A percentile compares a stretch with the other conserved stretches of the same genome.
phyloP scores from a whole-genome alignment of 2,888 invertebrate species.

The Endotricha flammealis region DNA sequence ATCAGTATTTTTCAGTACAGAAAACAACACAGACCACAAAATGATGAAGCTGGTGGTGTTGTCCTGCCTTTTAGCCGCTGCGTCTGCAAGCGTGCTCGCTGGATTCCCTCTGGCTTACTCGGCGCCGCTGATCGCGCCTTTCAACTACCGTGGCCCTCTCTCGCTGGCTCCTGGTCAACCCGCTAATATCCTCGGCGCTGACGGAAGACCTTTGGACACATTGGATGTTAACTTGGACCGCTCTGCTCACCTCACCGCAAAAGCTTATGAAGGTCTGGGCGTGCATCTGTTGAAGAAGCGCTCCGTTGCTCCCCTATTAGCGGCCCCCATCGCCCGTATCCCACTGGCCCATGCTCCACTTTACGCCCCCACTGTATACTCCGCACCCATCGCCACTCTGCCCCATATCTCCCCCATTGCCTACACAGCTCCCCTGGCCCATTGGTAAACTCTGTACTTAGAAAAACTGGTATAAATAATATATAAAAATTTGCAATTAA shows the following conservation, averaged over 20 bases:
- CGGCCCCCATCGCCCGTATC: conserved; percentile 25
- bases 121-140: conserved; percentile 32
- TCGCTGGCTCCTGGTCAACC: conserved; percentile 67
- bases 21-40: conserved; percentile 66
- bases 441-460: conserved; percentile 26
- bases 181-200: conserved; percentile 58
- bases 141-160: conserved; percentile 58
- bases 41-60: conserved; percentile 80
- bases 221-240: conserved; percentile 67
- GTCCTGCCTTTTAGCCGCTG: conserved; percentile 79
- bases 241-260: conserved; percentile 58
- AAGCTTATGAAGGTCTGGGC: conserved; percentile 41
- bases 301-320: conserved; percentile 31
- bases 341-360: conserved; percentile 30
- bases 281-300: conserved; percentile 57
- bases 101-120: conserved; percentile 31
- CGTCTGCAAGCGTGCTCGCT: conserved; percentile 50
- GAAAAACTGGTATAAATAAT: conserved; percentile 18
- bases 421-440: conserved; percentile 42
- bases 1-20: conserved; percentile 55
- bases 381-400: conserved; percentile 26
- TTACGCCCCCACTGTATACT: conserved; percentile 26
- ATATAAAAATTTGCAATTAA: conserved; percentile 14
- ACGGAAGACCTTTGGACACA: conserved; percentile 66
- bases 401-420: conserved; percentile 35